phyloP scores from a whole-genome alignment of 1,140 invertebrate genomes.

The Rhagoletis zephyria region DNA sequence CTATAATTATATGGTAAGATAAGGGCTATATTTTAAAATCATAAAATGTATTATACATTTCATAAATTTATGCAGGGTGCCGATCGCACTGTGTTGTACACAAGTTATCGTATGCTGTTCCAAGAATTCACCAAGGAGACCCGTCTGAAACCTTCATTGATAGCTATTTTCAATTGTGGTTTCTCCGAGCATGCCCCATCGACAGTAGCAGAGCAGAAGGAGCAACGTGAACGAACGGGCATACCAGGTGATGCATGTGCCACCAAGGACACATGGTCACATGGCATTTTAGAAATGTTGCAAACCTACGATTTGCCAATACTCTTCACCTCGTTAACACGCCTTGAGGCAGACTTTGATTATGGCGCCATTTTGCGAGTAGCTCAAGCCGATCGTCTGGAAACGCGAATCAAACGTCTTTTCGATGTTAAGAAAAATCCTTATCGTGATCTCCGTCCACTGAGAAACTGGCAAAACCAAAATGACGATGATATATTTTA shows the following conservation, averaged over 20 bases:
- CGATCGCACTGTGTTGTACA: background rate
- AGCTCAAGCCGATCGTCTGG: background rate
- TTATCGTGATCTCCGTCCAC: constrained; percentile 55
- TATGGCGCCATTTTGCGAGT: background rate
- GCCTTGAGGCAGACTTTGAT: constrained; percentile 54
- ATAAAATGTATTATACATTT: too few relatives aligned
- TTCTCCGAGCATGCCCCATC: constrained; percentile 34
- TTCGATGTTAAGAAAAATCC: constrained; percentile 48
- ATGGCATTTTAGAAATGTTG: constrained; percentile 50
- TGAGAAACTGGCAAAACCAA: constrained; percentile 31
- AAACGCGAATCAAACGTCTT: background rate
- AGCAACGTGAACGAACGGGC: background rate
- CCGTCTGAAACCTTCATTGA: background rate
- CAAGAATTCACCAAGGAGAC: constrained; percentile 24
- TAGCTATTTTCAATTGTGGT: constrained; percentile 53
- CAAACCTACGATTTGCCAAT: constrained; percentile 51
- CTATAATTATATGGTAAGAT: constrained; percentile 43
- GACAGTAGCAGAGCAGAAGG: background rate
- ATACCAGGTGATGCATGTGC: background rate
- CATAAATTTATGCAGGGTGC: background rate
- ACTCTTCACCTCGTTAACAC: constrained; percentile 55
- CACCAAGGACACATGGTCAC: constrained; percentile 39
- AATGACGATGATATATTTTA: constrained; percentile 53
- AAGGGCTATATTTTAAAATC: background rate
- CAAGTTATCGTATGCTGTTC: constrained; percentile 16